Evolutionary conservation across 2,888 invertebrate species (phyloP).

Genomic region (Kryphioiulus occultus): DNA sequence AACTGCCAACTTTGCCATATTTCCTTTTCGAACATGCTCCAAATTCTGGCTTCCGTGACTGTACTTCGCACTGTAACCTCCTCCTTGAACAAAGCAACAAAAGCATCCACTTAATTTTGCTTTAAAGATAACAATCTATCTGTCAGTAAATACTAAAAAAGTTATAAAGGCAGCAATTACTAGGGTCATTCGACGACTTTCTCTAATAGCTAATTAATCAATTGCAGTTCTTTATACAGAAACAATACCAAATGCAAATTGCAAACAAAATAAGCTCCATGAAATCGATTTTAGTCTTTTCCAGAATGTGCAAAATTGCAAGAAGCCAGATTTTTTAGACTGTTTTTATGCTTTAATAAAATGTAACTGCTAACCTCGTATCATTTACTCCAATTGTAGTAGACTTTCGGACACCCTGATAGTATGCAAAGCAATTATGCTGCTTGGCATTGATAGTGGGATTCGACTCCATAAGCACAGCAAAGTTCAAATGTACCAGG

Average conservation of each 20-base stretch:
- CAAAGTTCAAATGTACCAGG: too few species aligned
- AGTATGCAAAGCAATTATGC: too few species aligned
- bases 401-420: too few species aligned
- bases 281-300: not conserved
- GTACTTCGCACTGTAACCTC: conserved; percentile 50
- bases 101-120: not conserved
- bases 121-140: not conserved
- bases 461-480: too few species aligned
- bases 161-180: not conserved
- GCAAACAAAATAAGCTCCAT: not conserved
- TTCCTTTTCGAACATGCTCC: conserved; percentile 54
- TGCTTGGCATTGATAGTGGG: too few species aligned
- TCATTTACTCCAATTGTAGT: too few species aligned
- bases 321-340: not conserved
- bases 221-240: not conserved
- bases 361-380: not conserved
- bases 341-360: not conserved
- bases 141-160: not conserved
- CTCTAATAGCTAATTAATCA: conserved; percentile 32
- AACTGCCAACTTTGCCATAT: conserved; percentile 54
- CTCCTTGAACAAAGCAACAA: conserved; percentile 47
- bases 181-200: not conserved
- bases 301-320: not conserved
- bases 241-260: not conserved
- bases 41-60: conserved; percentile 52